phyloP scores from a whole-genome alignment of 2,113 vertebrate genomes.

The Agelaius tricolor region DNA sequence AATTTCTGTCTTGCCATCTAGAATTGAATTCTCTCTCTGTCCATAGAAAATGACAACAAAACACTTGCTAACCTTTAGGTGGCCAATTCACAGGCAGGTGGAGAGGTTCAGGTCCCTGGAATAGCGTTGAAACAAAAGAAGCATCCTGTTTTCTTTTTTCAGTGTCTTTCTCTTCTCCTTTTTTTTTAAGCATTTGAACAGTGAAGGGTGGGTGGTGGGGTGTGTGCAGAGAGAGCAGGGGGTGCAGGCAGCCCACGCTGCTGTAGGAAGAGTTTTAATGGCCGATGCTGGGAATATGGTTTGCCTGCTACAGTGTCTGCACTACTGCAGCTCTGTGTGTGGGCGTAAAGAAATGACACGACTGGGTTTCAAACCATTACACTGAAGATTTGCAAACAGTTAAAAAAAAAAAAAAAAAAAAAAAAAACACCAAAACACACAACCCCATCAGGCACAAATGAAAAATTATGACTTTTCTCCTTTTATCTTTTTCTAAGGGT shows the following conservation, averaged over 20 bases:
- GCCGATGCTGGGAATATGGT: conserved; percentile 71
- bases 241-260: conserved; percentile 68
- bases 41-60: conserved; percentile 68
- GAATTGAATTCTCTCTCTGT: conserved; percentile 50
- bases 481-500: neutral
- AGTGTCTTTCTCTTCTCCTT: conserved; percentile 60
- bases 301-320: conserved; percentile 72
- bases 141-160: conserved; percentile 66
- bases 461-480: conserved; percentile 51
- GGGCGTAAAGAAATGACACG: conserved; percentile 81
- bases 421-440: conserved; percentile 46
- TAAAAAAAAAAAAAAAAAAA: conserved; percentile 69
- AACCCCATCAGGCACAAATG: conserved; percentile 60
- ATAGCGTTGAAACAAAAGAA: conserved; percentile 69
- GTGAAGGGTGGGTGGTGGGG: conserved; percentile 49
- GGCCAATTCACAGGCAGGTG: conserved; percentile 73
- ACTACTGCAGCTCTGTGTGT: conserved; percentile 81
- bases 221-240: conserved; percentile 46
- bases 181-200: conserved; percentile 65
- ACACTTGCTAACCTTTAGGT: conserved; percentile 79
- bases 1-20: conserved; percentile 10
- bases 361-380: conserved; percentile 83
- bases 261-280: conserved; percentile 77
- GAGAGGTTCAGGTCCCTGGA: conserved; percentile 66
- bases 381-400: conserved; percentile 84